These are phyloP conservation scores for Takifugu flavidus DNA, from an alignment of 2,113 vertebrate species.

Conservation along the genomic window DNA sequence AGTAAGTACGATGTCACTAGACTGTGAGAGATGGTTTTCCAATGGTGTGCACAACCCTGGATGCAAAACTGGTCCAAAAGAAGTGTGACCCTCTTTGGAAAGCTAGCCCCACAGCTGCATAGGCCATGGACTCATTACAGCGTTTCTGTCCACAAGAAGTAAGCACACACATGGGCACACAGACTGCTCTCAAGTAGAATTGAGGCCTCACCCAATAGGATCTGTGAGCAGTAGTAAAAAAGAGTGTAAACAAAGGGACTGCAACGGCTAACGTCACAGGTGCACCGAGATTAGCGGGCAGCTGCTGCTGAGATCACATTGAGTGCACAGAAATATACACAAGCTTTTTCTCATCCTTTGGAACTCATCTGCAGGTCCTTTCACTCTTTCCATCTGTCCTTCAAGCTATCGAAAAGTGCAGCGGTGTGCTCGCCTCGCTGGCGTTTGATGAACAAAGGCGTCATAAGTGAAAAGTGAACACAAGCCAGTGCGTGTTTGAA, in stretches of 20 bases:
- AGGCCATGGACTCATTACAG: conserved; percentile 22
- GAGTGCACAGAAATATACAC: conserved; percentile 5
- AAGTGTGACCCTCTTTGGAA: neutral
- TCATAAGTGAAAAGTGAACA: conserved; percentile 13
- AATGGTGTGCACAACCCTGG: too few relatives aligned
- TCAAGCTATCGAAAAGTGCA: conserved; percentile 5
- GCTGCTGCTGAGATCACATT: conserved; percentile 58
- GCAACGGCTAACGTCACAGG: conserved; percentile 56
- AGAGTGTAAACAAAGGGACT: conserved; percentile 51
- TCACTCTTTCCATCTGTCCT: conserved; percentile 23
- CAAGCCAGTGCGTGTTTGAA: conserved; percentile 28
- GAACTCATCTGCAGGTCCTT: conserved; percentile 28
- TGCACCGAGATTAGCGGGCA: conserved; percentile 48
- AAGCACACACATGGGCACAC: conserved; percentile 3
- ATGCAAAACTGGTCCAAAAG: too few relatives aligned
- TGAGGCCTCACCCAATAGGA: conserved; percentile 33
- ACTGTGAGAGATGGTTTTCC: too few relatives aligned
- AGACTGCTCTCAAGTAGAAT: conserved; percentile 35
- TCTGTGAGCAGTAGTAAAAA: conserved; percentile 47
- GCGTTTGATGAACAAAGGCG: conserved; percentile 42
- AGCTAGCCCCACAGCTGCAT: conserved; percentile 45
- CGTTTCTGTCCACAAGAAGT: conserved; percentile 10
- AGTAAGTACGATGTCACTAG: too few relatives aligned
- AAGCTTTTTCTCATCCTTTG: conserved; percentile 21
- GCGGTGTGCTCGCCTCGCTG: conserved; percentile 8